These are phyloP conservation scores for Cheirogaleus major DNA, from an alignment of 2,797 vertebrate species.

Conservation along the genomic window DNA sequence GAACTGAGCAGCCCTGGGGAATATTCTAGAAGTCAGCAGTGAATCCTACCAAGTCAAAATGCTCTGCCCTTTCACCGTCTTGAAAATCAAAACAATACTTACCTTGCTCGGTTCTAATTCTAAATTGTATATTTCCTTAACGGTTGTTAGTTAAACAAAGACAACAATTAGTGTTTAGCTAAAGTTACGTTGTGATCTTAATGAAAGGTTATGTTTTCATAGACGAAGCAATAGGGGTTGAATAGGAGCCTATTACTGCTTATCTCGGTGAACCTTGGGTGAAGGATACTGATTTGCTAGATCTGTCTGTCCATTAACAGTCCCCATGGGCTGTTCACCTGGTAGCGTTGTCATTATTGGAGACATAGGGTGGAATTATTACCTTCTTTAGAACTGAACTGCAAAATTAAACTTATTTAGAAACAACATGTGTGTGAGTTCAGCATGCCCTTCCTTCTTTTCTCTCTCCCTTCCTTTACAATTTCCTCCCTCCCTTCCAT, in stretches of 20 bases:
- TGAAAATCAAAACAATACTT: neutral
- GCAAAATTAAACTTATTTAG: neutral
- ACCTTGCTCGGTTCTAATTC: neutral
- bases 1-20: accelerated
- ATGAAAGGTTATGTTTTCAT: neutral
- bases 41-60: neutral
- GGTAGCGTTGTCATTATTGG: neutral
- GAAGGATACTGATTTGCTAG: neutral
- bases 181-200: neutral
- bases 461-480: neutral
- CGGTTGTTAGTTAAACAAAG: conserved; percentile 12
- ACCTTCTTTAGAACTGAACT: neutral
- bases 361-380: neutral
- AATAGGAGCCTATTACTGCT: neutral
- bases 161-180: neutral
- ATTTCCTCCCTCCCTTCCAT: neutral
- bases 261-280: accelerated
- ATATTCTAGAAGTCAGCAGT: neutral
- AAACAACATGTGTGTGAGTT: neutral
- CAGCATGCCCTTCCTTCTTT: neutral
- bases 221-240: neutral
- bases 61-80: neutral
- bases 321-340: neutral
- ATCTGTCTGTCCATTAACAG: neutral
- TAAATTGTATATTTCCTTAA: neutral